Evolutionary conservation across 2,888 invertebrate genomes (phyloP).

Genomic region (Hesperia comma): DNA sequence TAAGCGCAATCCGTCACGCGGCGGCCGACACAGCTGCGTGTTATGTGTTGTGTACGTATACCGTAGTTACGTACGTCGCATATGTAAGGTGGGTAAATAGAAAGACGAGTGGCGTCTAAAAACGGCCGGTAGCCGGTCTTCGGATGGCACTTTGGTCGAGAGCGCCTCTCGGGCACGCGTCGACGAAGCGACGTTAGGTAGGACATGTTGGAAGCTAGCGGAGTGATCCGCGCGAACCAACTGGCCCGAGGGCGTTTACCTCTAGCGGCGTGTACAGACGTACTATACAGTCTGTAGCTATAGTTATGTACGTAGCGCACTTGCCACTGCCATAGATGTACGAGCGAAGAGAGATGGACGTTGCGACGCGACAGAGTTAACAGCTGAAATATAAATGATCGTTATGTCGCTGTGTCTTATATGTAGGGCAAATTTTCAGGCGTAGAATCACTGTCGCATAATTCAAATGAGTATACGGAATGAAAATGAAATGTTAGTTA

Average conservation of each 20-base stretch:
- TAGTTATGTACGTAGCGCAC: slow-evolving; percentile 1
- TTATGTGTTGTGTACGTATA: not conserved
- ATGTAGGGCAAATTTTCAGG: not conserved
- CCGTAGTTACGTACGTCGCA: not conserved
- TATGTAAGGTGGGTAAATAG: slow-evolving; percentile 25
- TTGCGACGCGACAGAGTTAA: not conserved
- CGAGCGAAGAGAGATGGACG: not conserved
- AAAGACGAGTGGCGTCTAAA: slow-evolving; percentile 31
- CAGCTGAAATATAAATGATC: not conserved
- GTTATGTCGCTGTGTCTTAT: not conserved
- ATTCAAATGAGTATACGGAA: too few species aligned
- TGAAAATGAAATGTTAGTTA: too few species aligned
- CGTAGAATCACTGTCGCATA: not conserved
- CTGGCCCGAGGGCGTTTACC: slow-evolving; percentile 59
- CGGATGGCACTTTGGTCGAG: slow-evolving; percentile 46
- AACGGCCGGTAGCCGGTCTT: slow-evolving; percentile 41
- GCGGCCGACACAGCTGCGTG: slow-evolving; percentile 4
- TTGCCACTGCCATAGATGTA: not conserved
- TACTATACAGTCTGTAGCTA: slow-evolving; percentile 2
- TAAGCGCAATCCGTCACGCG: slow-evolving; percentile 13
- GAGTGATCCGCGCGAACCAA: slow-evolving; percentile 55
- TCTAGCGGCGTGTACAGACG: slow-evolving; percentile 37
- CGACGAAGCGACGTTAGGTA: slow-evolving; percentile 40
- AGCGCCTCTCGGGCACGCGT: slow-evolving; percentile 46
- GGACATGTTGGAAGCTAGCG: slow-evolving; percentile 52